phyloP scores from a whole-genome alignment of 2,113 vertebrate species.

The Tupaia chinensis region DNA sequence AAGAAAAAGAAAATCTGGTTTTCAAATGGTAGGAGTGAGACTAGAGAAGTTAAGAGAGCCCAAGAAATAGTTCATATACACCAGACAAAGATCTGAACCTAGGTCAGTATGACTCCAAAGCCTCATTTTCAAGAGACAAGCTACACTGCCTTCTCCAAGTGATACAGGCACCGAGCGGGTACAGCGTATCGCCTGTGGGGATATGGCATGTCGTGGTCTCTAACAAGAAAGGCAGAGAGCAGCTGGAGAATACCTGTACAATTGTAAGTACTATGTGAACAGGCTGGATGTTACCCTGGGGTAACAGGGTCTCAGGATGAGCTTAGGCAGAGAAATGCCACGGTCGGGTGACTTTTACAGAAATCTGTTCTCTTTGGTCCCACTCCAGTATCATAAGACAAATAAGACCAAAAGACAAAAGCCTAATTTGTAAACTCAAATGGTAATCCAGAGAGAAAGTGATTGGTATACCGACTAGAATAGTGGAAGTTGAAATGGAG shows the following conservation, averaged over 20 bases:
- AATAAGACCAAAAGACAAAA: neutral
- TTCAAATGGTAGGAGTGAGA: neutral
- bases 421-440: neutral
- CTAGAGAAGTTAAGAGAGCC: neutral
- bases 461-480: neutral
- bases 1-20: neutral
- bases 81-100: neutral
- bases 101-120: neutral
- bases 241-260: neutral
- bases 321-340: neutral
- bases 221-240: neutral
- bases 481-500: neutral
- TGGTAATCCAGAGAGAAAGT: no score
- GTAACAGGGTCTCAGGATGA: neutral
- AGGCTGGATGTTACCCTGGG: neutral
- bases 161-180: neutral
- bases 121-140: neutral
- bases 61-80: neutral
- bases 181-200: accelerated
- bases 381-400: neutral
- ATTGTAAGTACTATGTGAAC: neutral
- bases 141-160: neutral
- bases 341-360: neutral
- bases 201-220: no score
- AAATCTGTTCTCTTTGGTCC: neutral